Conservation (phyloP, 2,888 invertebrate genomes). For the Hipparchia sbordonii region DNA sequence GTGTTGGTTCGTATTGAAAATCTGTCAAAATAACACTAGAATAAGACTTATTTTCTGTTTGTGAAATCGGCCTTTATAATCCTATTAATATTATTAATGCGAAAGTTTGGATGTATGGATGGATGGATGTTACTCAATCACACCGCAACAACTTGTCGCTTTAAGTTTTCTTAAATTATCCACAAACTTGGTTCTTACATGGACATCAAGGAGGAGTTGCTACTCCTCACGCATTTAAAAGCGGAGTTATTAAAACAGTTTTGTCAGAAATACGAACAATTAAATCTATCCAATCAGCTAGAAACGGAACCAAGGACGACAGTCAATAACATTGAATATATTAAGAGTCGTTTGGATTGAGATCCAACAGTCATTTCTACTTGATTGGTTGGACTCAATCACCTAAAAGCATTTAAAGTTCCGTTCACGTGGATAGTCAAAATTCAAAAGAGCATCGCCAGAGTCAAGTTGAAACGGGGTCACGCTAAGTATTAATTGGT, state of each 20-base stretch:
- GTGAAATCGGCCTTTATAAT: too few species aligned
- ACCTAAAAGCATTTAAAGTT: constrained; percentile 37
- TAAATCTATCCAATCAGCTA: constrained; percentile 27
- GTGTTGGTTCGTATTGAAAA: too few species aligned
- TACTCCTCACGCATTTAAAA: not conserved
- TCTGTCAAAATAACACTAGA: too few species aligned
- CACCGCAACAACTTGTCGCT: too few species aligned
- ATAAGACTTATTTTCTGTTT: too few species aligned
- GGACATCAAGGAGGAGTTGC: not conserved
- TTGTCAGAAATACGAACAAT: constrained; percentile 8
- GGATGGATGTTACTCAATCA: too few species aligned
- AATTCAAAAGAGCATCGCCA: constrained; percentile 77
- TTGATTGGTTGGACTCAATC: constrained; percentile 31
- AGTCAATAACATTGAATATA: constrained; percentile 19
- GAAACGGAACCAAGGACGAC: constrained; percentile 13
- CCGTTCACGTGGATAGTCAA: constrained; percentile 56
- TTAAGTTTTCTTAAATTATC: not conserved
- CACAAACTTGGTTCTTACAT: not conserved
- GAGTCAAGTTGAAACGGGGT: constrained; percentile 75
- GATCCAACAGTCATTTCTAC: constrained; percentile 20
- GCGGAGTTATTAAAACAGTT: not conserved
- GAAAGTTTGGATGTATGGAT: too few species aligned
- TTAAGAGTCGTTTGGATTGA: constrained; percentile 23
- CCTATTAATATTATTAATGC: too few species aligned
- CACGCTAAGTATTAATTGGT: constrained; percentile 81